Base-by-base conservation (phyloP, 2,113 vertebrate genomes). In the Scalopus aquaticus region DNA sequence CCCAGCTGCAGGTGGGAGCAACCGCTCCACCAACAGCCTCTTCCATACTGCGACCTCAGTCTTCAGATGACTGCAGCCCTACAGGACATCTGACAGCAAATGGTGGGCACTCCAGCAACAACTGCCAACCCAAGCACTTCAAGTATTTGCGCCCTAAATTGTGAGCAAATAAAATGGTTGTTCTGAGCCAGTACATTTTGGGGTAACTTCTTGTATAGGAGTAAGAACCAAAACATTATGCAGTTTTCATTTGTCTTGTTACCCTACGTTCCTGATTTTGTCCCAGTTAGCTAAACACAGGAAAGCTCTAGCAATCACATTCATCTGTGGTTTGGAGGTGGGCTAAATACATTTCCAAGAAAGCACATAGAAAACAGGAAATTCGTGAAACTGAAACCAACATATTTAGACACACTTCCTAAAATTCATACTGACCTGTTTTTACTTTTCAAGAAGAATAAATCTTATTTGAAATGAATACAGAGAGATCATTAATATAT, bases 371-470 rank as follows among this genome's bases (percentile, higher is more conserved):
- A 70, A 88, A 92, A 67, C 12, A 67, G 56, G 46, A 89, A 92
- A 76, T 4, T 60, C 26, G 8, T 32, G 7, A 72, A 88, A 89
- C 3, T 69, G 58, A 80, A 84, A 82, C 5, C 32, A 10, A 87
- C 39, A 8, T 49, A 64, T 30, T 39, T 54, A 94, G 70, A 80
- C 22, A 84, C 6, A 77, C 49, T 82, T 80, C 42, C 46, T 49
- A 88, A 77, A 87, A 56, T 88, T 72, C 70, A 88, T 4, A 28
- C n/a, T 72, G 44, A 78, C 9, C 65, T 12, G 3, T 51, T 95
- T 93, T 64, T 82, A 44, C 30, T 93, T 79, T 72, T 94, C 56
- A 73, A 84, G 28, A 88, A 78, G 32, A 65, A 91, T 49, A 77
- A 83, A 87, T 72, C 49, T 17, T 67, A 13, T 80, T 80, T 60